Percentiles rank a stretch among this genome's conserved stretches.
Conservation (phyloP, 2,113 vertebrate species). For the Trogon melanurus region DNA sequence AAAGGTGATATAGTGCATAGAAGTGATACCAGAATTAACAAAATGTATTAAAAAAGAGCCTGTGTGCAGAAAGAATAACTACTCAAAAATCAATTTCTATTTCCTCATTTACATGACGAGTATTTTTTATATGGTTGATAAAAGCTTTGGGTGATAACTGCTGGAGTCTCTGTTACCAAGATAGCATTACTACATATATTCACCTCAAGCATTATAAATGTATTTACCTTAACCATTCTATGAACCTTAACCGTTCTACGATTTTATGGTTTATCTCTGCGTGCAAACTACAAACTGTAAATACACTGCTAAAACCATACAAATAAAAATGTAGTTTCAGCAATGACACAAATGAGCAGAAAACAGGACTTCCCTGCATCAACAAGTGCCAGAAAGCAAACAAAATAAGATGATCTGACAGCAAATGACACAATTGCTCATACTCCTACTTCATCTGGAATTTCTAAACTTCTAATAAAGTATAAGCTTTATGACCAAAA, state of each 20-base stretch:
- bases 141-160: neutral
- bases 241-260: too few relatives aligned
- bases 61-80: constrained; percentile 30
- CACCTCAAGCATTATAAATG: too few relatives aligned
- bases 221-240: too few relatives aligned
- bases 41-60: constrained; percentile 73
- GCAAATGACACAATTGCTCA: neutral
- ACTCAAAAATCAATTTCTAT: constrained; percentile 5
- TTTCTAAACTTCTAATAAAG: neutral
- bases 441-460: neutral
- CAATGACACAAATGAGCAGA: neutral
- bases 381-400: neutral
- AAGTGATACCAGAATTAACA: constrained; percentile 74
- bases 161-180: neutral
- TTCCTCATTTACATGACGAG: neutral
- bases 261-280: neutral
- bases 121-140: neutral
- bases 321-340: neutral
- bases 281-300: neutral
- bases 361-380: neutral
- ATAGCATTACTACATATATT: neutral
- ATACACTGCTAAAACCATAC: neutral
- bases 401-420: neutral
- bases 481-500: neutral
- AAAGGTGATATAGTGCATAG: constrained; percentile 70